Evolutionary conservation across 1,140 invertebrate species (phyloP).

Genomic region (Caerostris extrusa): DNA sequence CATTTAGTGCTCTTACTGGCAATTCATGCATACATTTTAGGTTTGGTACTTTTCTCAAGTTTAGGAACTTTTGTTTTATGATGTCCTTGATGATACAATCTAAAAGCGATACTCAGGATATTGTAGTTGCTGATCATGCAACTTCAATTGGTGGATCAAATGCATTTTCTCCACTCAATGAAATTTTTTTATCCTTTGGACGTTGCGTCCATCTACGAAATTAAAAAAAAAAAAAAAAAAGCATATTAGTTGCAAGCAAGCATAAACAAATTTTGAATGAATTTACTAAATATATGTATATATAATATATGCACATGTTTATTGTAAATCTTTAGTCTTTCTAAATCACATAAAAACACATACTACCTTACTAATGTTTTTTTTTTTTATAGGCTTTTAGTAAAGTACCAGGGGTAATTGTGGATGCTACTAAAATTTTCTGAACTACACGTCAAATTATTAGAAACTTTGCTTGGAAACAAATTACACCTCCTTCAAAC

Average conservation of each 20-base stretch:
- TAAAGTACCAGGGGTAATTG: no score
- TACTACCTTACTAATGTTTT: no score
- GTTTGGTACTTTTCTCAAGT: slow-evolving; percentile 66
- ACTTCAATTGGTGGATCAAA: slow-evolving; percentile 86
- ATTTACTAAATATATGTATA: no score
- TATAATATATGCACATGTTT: no score
- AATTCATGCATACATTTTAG: slow-evolving; percentile 81
- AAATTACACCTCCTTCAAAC: no score
- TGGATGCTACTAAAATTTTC: no score
- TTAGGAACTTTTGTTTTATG: slow-evolving; percentile 79
- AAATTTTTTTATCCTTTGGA: slow-evolving; percentile 92
- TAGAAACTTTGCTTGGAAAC: no score
- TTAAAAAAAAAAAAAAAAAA: slow-evolving; percentile 60
- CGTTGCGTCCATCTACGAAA: slow-evolving; percentile 88
- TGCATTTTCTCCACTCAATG: slow-evolving; percentile 86
- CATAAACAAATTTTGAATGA: not conserved
- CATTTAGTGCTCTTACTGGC: slow-evolving; percentile 91
- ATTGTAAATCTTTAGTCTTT: no score
- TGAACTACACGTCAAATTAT: no score
- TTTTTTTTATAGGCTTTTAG: no score
- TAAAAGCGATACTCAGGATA: slow-evolving; percentile 84
- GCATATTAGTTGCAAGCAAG: not conserved
- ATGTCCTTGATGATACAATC: slow-evolving; percentile 83
- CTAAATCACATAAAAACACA: no score
- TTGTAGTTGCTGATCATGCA: slow-evolving; percentile 86